Percentiles rank a stretch among this genome's conserved stretches.
Conservation (phyloP, 2,888 invertebrate genomes). For the Cacoxenus indagator region DNA sequence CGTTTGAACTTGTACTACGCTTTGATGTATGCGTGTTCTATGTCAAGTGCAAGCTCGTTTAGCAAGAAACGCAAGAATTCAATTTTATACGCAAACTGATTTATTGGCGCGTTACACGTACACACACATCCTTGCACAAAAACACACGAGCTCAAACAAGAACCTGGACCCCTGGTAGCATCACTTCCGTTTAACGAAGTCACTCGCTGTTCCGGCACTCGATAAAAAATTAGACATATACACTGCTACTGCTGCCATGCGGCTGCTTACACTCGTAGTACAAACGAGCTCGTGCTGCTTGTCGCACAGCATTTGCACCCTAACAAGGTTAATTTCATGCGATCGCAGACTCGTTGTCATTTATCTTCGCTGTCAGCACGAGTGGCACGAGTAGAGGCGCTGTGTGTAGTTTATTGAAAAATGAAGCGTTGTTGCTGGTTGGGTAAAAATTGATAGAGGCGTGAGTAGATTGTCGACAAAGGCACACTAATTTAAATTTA, state of each 20-base stretch:
- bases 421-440: conserved; percentile 32
- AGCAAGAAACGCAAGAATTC: conserved; percentile 51
- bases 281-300: conserved; percentile 1
- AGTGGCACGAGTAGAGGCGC: neutral
- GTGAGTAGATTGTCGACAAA: neutral
- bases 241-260: conserved; percentile 46
- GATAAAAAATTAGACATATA: conserved; percentile 64
- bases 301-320: conserved; percentile 28
- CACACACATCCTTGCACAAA: conserved; percentile 42
- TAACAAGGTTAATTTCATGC: conserved; percentile 71
- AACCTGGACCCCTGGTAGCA: neutral
- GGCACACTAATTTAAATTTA: conserved; percentile 57
- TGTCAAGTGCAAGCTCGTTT: conserved; percentile 55
- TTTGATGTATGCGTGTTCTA: conserved; percentile 37
- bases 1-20: neutral
- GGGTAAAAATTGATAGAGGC: neutral
- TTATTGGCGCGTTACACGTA: conserved; percentile 50
- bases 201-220: conserved; percentile 21
- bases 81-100: conserved; percentile 67
- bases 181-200: conserved; percentile 4
- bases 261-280: conserved; percentile 1
- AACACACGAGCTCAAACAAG: neutral
- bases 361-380: conserved; percentile 62
- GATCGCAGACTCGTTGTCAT: conserved; percentile 61
- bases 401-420: conserved; percentile 38